These are phyloP conservation scores for Leptonema lineaticorne DNA, from an alignment of 1,140 invertebrate species.

Conservation along the genomic window DNA sequence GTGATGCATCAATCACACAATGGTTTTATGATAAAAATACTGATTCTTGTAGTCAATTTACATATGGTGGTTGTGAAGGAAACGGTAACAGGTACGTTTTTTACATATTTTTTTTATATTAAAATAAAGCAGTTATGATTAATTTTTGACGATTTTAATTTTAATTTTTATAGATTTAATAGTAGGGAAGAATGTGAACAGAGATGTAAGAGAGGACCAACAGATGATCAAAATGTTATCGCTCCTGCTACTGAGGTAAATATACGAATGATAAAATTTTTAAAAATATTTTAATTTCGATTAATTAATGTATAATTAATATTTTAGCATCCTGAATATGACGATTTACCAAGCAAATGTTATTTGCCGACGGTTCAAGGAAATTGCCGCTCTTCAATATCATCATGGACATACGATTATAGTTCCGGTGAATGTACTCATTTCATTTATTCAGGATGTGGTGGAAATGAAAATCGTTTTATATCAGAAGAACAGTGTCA, in stretches of 20 bases:
- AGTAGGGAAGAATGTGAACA: conserved; percentile 48
- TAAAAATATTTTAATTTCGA: not conserved
- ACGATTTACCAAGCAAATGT: conserved; percentile 24
- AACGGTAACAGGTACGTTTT: conserved; percentile 50
- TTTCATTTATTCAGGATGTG: conserved; percentile 70
- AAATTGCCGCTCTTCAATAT: conserved; percentile 67
- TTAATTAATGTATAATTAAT: not conserved
- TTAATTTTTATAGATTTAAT: conserved; percentile 44
- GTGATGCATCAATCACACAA: conserved; percentile 63
- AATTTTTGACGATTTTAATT: not conserved
- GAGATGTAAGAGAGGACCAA: conserved; percentile 45
- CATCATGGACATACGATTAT: conserved; percentile 75
- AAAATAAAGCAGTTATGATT: not conserved
- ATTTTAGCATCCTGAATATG: conserved; percentile 22
- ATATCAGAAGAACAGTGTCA: conserved; percentile 77
- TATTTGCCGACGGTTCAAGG: conserved; percentile 61
- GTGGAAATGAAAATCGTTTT: conserved; percentile 81
- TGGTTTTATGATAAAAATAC: conserved; percentile 82
- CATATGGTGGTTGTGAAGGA: conserved; percentile 58
- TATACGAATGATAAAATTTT: not conserved
- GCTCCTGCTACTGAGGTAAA: conserved; percentile 25
- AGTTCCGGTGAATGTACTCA: conserved; percentile 64
- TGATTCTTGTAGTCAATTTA: conserved; percentile 74
- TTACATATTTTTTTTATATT: conserved; percentile 12
- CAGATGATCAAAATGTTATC: conserved; percentile 31